These are phyloP conservation scores for Oncorhynchus masou DNA, from an alignment of 2,113 vertebrate species.

Conservation along the genomic window DNA sequence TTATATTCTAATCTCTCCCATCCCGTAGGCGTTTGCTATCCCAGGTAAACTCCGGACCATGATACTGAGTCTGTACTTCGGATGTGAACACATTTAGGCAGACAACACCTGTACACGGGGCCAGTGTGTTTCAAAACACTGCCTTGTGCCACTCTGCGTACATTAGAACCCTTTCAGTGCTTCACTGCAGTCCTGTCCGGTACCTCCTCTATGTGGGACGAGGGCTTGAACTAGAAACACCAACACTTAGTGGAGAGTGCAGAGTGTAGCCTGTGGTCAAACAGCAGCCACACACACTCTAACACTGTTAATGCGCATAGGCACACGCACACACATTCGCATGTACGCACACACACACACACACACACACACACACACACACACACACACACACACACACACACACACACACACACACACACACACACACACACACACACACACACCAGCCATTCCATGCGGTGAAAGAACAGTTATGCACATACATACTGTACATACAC, in stretches of 20 bases:
- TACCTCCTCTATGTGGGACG: background rate
- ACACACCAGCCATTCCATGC: background rate
- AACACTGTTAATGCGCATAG: background rate
- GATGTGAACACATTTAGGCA: slow-evolving; percentile 19
- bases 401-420: slow-evolving; percentile 1
- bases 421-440: slow-evolving; percentile 9
- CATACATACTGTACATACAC: no score
- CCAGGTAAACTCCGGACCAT: slow-evolving; percentile 35
- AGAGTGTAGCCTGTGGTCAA: background rate
- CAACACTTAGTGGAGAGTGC: background rate
- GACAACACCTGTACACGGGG: background rate
- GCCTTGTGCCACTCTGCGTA: no score
- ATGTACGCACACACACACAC: background rate
- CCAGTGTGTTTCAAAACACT: background rate
- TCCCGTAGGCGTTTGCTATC: slow-evolving; percentile 23
- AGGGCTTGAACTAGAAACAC: background rate
- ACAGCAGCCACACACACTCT: background rate
- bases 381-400: slow-evolving; percentile 9
- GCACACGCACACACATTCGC: no score
- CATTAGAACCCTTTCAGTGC: no score
- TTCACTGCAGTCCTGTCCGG: background rate
- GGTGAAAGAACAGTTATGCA: no score
- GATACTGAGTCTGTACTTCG: slow-evolving; percentile 39
- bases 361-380: background rate
- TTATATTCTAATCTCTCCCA: slow-evolving; percentile 28